Conservation (phyloP, 2,113 vertebrate genomes). For the Laterallus jamaicensis region DNA sequence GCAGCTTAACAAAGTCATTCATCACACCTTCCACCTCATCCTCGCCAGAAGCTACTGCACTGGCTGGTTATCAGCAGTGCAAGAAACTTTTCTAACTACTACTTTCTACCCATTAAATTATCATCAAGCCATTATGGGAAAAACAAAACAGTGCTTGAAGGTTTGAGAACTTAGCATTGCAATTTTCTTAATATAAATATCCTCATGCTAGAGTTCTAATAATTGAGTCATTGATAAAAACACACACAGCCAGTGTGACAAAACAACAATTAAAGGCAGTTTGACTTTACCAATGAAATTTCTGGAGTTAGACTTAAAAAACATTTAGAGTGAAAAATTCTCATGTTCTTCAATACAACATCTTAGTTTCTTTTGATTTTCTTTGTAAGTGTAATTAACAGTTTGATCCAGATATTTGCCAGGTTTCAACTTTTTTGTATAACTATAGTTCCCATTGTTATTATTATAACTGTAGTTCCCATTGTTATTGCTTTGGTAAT, state of each 20-base stretch:
- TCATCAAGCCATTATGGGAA: not conserved
- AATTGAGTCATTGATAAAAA: not conserved
- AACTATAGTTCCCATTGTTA: not conserved
- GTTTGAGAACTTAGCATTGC: not conserved
- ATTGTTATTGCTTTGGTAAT: not conserved
- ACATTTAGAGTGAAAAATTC: not conserved
- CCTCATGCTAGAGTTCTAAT: not conserved
- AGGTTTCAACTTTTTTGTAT: not conserved
- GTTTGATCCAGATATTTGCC: not conserved
- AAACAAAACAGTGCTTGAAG: not conserved
- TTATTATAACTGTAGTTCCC: not conserved
- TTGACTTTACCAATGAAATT: not conserved
- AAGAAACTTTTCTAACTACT: not conserved
- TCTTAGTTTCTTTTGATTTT: not conserved
- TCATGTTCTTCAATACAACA: not conserved
- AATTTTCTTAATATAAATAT: not conserved
- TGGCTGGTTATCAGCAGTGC: not conserved
- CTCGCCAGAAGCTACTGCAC: not conserved
- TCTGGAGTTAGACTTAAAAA: not conserved
- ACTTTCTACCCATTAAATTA: not conserved
- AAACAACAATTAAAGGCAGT: not conserved
- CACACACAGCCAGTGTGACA: not conserved
- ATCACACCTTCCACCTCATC: not conserved
- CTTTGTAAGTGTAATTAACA: not conserved
- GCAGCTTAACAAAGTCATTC: not conserved